A percentile compares a stretch with the other conserved stretches of the same genome.
Evolutionary conservation across 2,888 invertebrate species (phyloP).

Genomic region (Isoperla grammatica): DNA sequence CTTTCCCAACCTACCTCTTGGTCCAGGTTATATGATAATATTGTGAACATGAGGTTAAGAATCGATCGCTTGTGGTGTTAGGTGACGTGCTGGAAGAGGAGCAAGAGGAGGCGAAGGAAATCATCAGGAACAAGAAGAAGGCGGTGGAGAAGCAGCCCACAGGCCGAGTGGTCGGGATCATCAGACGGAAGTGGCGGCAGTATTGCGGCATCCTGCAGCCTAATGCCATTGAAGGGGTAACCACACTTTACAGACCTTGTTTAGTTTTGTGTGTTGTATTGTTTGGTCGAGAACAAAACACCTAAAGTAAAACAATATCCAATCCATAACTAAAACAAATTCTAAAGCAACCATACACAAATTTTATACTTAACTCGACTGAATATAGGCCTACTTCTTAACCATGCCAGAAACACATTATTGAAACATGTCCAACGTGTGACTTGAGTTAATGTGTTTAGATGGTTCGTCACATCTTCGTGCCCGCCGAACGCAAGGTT

Average conservation of each 20-base stretch:
- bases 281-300: too few relatives aligned
- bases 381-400: too few relatives aligned
- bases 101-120: slow-evolving; percentile 15
- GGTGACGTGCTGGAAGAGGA: slow-evolving; percentile 23
- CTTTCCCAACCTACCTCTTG: too few relatives aligned
- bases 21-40: too few relatives aligned
- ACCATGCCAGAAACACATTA: too few relatives aligned
- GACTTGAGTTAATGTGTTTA: too few relatives aligned
- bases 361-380: too few relatives aligned
- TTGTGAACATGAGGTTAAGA: background rate
- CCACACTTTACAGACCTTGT: slow-evolving; percentile 11
- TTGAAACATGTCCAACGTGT: too few relatives aligned
- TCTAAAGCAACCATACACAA: too few relatives aligned
- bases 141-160: slow-evolving; percentile 50
- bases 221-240: slow-evolving; percentile 60
- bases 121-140: slow-evolving; percentile 26
- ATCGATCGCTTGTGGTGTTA: slow-evolving; percentile 7
- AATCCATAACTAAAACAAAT: too few relatives aligned
- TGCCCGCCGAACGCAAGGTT: slow-evolving; percentile 89
- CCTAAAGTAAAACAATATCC: too few relatives aligned
- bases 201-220: slow-evolving; percentile 93
- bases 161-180: slow-evolving; percentile 86
- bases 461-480: slow-evolving; percentile 72
- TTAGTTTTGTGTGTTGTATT: too few relatives aligned
- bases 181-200: slow-evolving; percentile 93